Base-by-base conservation (phyloP, 2,888 invertebrate species). In the Magallana nippona region DNA sequence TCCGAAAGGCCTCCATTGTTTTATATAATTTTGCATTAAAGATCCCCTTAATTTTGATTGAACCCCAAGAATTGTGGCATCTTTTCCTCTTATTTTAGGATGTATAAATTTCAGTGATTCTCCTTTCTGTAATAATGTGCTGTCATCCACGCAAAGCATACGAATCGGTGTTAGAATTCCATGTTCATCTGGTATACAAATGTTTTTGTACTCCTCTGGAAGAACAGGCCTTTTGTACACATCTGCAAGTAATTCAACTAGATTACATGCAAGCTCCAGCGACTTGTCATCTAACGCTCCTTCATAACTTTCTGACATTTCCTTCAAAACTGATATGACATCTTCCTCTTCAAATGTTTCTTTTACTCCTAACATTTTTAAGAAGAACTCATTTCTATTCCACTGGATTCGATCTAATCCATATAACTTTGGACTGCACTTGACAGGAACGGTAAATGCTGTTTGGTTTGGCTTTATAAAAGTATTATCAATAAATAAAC, bases 121-220 rank as follows among this genome's bases (percentile, higher is more conserved):
- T 79, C 86, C 88, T 17, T 89, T 88, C 81, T 88, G 88, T 0
- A 92, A 81, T 84, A 86, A 86, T n/a, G 88, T 88, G 55, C 84
- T 89, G 78, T 91, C 91, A 81, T 93, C 89, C 83, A 91, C 89
- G 86, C 92, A 92, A 17, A 93, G 85, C 5, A 84, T 62, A 19
- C 82, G 79, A 5, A 89, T 84, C 11, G 84, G 86, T 44, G 85
- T 62, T 55, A 93, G 79, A 15, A 89, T 78, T 10, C 86, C 78
- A 10, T 87, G 55, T 10, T 87, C 83, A 81, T 93, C 92, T 10
- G 92, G 92, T 55, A 92, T 86, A 17, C 55, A 82, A 13, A 63
- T 22, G 2, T 63, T 10, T 63, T 19, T 3, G 15, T 27, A 79
- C 78, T 55, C 81, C 32, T 57, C 82, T 82, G 13, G 17, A 78